phyloP scores from a whole-genome alignment of 1,140 invertebrate species.

The Drosophila seguyi region DNA sequence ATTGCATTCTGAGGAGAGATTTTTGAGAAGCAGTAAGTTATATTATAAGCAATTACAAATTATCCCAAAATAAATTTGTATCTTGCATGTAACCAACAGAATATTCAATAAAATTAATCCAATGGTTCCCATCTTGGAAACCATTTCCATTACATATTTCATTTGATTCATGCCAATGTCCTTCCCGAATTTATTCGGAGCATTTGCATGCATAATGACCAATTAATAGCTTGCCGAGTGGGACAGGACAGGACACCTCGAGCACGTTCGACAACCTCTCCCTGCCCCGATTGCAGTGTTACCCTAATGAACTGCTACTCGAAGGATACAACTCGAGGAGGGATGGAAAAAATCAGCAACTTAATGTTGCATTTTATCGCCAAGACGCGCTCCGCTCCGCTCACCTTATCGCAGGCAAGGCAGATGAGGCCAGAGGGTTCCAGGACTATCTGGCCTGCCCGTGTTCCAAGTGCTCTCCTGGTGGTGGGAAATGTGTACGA shows the following conservation, averaged over 20 bases:
- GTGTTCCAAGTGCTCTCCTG: background rate
- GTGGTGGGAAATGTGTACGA: constrained; percentile 55
- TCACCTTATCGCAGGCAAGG: constrained; percentile 49
- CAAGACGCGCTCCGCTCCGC: constrained; percentile 36
- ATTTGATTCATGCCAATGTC: constrained; percentile 1
- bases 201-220: constrained; percentile 43
- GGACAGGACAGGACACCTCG: constrained; percentile 9
- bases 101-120: constrained; percentile 5
- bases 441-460: constrained; percentile 11
- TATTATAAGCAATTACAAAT: background rate
- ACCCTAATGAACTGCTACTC: constrained; percentile 75
- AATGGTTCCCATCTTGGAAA: background rate
- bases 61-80: background rate
- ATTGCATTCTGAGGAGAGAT: background rate
- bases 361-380: constrained; percentile 85
- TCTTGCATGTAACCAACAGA: background rate
- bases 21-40: background rate
- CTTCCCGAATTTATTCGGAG: constrained; percentile 4
- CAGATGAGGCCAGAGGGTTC: constrained; percentile 42
- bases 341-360: constrained; percentile 67
- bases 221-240: constrained; percentile 30
- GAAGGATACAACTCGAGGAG: too few relatives aligned
- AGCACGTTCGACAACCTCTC: constrained; percentile 37
- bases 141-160: constrained; percentile 9
- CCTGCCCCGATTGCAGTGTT: constrained; percentile 43